phyloP scores from a whole-genome alignment of 1,140 invertebrate species.

The Lerema accius region DNA sequence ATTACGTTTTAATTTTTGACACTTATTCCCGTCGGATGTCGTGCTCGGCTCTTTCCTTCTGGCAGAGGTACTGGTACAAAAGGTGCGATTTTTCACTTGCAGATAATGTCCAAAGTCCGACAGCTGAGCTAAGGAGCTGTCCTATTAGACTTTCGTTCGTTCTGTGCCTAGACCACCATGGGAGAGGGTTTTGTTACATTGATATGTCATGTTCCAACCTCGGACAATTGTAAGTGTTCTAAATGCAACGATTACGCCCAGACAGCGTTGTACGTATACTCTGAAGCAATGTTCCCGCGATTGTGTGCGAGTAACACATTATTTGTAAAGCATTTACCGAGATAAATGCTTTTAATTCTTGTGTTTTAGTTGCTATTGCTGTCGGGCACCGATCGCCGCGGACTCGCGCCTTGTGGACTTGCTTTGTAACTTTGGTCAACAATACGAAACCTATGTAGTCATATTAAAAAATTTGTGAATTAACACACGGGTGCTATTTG shows the following conservation, averaged over 20 bases:
- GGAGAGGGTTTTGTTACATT: constrained; percentile 59
- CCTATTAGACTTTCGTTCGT: constrained; percentile 67
- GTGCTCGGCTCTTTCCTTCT: constrained; percentile 41
- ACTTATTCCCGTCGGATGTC: constrained; percentile 15
- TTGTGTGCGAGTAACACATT: constrained; percentile 31
- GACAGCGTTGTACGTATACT: constrained; percentile 38
- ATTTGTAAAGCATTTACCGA: constrained; percentile 33
- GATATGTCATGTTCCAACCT: constrained; percentile 62
- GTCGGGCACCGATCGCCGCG: constrained; percentile 11
- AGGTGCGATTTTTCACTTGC: constrained; percentile 67
- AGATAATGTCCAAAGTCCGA: constrained; percentile 67
- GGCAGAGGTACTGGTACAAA: constrained; percentile 64
- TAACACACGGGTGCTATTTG: no score
- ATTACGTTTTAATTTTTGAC: constrained; percentile 32
- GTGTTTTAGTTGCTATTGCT: constrained; percentile 9
- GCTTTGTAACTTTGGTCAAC: background rate
- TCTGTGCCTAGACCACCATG: constrained; percentile 64
- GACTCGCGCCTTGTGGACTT: background rate
- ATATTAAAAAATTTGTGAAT: no score
- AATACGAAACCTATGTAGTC: no score
- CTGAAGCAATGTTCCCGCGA: constrained; percentile 21
- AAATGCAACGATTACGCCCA: constrained; percentile 56
- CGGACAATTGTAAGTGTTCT: constrained; percentile 71
- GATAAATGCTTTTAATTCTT: constrained; percentile 32
- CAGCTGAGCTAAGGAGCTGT: constrained; percentile 66